Base-by-base conservation (phyloP, 1,140 invertebrate species). In the Parapsyche elsis region DNA sequence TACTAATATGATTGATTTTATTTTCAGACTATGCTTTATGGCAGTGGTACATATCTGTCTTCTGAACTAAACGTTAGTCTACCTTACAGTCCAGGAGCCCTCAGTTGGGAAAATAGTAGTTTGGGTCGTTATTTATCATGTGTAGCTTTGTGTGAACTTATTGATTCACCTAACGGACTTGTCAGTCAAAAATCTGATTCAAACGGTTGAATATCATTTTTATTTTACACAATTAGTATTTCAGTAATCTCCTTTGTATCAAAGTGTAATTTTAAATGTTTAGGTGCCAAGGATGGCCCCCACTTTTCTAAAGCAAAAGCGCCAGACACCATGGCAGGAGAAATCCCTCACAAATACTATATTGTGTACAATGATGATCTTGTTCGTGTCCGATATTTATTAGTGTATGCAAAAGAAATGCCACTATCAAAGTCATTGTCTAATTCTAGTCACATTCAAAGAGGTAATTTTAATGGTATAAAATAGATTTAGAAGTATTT, bases 121-220 rank as follows among this genome's bases (percentile, higher is more conserved):
- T 89, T 95, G 45, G 95, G 95, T 4, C 90, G 91, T 21, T 90
- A 93, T 77, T 87, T 95, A 38, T 93, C 93, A 26, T 94, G 94
- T 86, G 89, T 96, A 21, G 94, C 94, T 14, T 86, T 96, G 23
- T 94, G 95, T 88, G 92, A 96, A 90, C 88, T 95, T 82, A 91
- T 95, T 75, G 90, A 94, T 86, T 91, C 94, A 84, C 90, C 91
- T 9, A 90, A 93, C 80, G 91, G 89, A 80, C 88, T 91, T 10
- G 38, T 77, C 24, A 77, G 75, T 45, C 75, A 77, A 64, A 77
- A 64, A 64, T 57, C 73, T 0, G 21, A 1, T 30, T 12, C n/a
- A 2, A 57, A 49, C 26, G 73, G 73, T 75, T n/a, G n/a, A n/a
- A n/a, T n/a, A n/a, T n/a, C n/a, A n/a, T n/a, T 44, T 4, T 26